A percentile compares a stretch with the other conserved stretches of the same genome.
These are phyloP conservation scores for Drosophila leontia DNA, from an alignment of 1,140 invertebrate genomes.

Conservation along the genomic window DNA sequence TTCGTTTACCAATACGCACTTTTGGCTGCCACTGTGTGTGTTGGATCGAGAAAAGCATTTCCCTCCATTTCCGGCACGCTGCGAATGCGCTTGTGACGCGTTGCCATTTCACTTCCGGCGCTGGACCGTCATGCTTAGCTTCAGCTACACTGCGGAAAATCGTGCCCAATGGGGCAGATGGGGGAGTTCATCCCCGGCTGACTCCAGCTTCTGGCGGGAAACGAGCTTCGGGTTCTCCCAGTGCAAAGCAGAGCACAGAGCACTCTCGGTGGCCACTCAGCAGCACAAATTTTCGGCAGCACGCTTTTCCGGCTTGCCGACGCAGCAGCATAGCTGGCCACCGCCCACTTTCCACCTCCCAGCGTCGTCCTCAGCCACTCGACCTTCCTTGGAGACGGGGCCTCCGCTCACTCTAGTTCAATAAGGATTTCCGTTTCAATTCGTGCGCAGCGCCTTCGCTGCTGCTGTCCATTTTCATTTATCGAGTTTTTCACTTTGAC, in stretches of 20 bases:
- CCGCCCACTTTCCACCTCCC: background rate
- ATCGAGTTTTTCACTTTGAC: constrained; percentile 82
- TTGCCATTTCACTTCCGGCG: constrained; percentile 73
- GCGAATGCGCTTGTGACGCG: constrained; percentile 58
- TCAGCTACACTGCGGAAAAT: constrained; percentile 32
- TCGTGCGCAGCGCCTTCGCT: constrained; percentile 68
- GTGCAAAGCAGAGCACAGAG: constrained; percentile 22
- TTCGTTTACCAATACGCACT: background rate
- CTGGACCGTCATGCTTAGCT: constrained; percentile 59
- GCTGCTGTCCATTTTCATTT: constrained; percentile 74
- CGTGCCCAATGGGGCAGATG: background rate
- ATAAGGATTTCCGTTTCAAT: constrained; percentile 83
- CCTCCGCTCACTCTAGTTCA: constrained; percentile 67
- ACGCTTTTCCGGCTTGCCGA: constrained; percentile 76
- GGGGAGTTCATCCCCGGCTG: constrained; percentile 1
- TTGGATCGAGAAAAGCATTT: constrained; percentile 58
- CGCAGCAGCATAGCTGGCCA: constrained; percentile 47
- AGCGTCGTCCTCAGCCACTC: constrained; percentile 12
- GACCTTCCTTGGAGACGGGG: constrained; percentile 43
- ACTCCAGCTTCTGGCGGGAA: background rate
- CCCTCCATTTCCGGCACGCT: constrained; percentile 63
- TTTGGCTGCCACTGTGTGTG: background rate
- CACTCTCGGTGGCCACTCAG: constrained; percentile 72
- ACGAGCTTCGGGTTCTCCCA: constrained; percentile 5
- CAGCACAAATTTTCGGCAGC: constrained; percentile 76